phyloP scores from a whole-genome alignment of 2,888 invertebrate species.

The Liposcelis brunnea region DNA sequence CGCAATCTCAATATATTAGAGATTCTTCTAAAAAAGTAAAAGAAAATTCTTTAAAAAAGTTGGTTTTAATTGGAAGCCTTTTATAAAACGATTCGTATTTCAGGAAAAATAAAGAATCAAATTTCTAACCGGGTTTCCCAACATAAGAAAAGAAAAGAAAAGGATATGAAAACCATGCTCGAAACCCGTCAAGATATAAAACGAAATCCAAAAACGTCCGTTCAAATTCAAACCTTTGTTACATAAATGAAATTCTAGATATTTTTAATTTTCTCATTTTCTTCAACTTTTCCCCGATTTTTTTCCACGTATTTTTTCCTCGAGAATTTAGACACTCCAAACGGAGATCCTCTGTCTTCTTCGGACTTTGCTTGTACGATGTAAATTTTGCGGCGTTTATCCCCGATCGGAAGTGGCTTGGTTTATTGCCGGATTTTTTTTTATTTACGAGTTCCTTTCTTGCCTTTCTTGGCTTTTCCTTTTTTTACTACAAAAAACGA shows the following conservation, averaged over 20 bases:
- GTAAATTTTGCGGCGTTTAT: too few species aligned
- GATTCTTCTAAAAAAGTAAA: neutral
- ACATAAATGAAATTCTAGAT: constrained; percentile 10
- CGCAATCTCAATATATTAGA: neutral
- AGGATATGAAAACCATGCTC: too few species aligned
- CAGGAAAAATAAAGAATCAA: constrained; percentile 5
- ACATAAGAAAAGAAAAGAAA: too few species aligned
- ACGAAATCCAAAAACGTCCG: neutral
- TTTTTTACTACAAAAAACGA: too few species aligned
- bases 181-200: neutral
- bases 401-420: too few species aligned
- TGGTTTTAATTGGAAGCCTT: constrained; percentile 1
- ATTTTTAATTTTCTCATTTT: constrained; percentile 9
- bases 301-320: neutral
- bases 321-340: neutral
- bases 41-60: constrained; percentile 1
- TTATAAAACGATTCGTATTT: constrained; percentile 4
- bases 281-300: constrained; percentile 7
- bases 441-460: too few species aligned
- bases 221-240: constrained; percentile 9
- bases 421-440: too few species aligned
- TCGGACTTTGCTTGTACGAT: too few species aligned
- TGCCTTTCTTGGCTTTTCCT: too few species aligned
- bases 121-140: neutral
- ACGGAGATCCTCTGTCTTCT: neutral